Conservation (phyloP, 1,140 invertebrate genomes). For the Caenorhabditis remanei region DNA sequence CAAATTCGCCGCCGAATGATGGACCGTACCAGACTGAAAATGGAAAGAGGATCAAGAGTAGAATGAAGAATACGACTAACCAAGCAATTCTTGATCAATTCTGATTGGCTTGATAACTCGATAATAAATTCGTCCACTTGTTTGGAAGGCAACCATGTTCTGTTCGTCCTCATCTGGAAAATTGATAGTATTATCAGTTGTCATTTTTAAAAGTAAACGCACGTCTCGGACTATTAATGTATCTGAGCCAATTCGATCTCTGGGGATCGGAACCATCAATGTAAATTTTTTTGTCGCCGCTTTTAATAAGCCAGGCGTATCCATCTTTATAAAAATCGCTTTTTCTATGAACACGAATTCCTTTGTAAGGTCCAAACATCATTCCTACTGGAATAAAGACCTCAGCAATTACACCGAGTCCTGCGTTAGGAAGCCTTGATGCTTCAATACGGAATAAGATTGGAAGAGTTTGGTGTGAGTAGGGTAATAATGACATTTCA, state of each 20-base stretch:
- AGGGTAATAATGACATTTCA: not conserved
- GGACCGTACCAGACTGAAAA: conserved; percentile 29
- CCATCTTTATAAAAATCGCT: not conserved
- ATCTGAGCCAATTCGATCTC: conserved; percentile 24
- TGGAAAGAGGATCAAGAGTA: not conserved
- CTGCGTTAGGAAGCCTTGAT: conserved; percentile 27
- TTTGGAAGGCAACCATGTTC: conserved; percentile 32
- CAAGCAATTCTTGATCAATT: conserved; percentile 39
- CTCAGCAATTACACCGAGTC: not conserved
- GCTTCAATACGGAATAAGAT: conserved; percentile 25
- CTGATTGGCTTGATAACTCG: conserved; percentile 31
- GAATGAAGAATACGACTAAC: not conserved
- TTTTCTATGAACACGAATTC: not conserved
- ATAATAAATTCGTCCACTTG: conserved; percentile 30
- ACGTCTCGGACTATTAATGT: conserved; percentile 36
- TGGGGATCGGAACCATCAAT: conserved; percentile 21
- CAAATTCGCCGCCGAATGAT: not conserved
- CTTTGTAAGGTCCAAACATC: conserved; percentile 39
- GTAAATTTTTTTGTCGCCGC: conserved; percentile 2
- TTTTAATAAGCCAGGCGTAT: conserved; percentile 44
- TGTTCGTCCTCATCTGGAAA: conserved; percentile 38
- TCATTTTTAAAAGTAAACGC: too few species aligned
- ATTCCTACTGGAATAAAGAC: conserved; percentile 44
- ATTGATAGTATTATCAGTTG: too few species aligned
- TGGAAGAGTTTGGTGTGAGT: conserved; percentile 10